Percentiles rank a stretch among this genome's conserved stretches.
Evolutionary conservation across 2,888 invertebrate species (phyloP).

Genomic region (Cosmia pyralina): DNA sequence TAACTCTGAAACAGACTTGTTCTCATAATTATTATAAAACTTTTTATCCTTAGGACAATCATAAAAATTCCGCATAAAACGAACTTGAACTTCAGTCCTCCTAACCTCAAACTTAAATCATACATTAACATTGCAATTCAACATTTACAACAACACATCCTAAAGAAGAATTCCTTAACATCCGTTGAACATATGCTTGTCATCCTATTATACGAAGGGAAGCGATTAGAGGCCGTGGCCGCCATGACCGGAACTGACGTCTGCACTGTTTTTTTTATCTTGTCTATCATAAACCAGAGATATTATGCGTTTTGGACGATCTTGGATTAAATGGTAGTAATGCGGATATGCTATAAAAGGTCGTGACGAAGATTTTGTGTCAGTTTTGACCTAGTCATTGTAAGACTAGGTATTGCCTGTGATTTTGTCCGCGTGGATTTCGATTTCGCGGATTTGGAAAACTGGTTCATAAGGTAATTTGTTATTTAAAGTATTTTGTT

Average conservation of each 20-base stretch:
- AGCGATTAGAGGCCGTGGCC: slow-evolving; percentile 51
- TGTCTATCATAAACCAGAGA: slow-evolving; percentile 61
- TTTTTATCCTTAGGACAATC: background rate
- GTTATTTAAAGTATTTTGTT: slow-evolving; percentile 25
- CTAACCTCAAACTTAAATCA: slow-evolving; percentile 33
- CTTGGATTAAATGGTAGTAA: slow-evolving; percentile 46
- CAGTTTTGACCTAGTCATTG: slow-evolving; percentile 28
- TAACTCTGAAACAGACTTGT: background rate
- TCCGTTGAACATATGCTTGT: slow-evolving; percentile 52
- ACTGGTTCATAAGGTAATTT: slow-evolving; percentile 14
- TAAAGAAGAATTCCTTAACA: slow-evolving; percentile 38
- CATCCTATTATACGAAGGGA: slow-evolving; percentile 49
- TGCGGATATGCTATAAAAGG: slow-evolving; percentile 45
- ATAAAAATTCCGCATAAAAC: no score
- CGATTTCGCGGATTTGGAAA: no score
- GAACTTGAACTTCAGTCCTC: slow-evolving; percentile 31
- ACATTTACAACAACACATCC: slow-evolving; percentile 12
- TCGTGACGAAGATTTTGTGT: slow-evolving; percentile 23
- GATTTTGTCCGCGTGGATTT: background rate
- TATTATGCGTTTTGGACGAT: slow-evolving; percentile 59
- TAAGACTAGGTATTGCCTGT: background rate
- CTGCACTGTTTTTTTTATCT: slow-evolving; percentile 54
- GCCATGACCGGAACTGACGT: slow-evolving; percentile 59
- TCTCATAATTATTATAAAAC: background rate
- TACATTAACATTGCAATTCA: background rate